phyloP scores from a whole-genome alignment of 1,140 invertebrate species.

The Heterodera carotae region DNA sequence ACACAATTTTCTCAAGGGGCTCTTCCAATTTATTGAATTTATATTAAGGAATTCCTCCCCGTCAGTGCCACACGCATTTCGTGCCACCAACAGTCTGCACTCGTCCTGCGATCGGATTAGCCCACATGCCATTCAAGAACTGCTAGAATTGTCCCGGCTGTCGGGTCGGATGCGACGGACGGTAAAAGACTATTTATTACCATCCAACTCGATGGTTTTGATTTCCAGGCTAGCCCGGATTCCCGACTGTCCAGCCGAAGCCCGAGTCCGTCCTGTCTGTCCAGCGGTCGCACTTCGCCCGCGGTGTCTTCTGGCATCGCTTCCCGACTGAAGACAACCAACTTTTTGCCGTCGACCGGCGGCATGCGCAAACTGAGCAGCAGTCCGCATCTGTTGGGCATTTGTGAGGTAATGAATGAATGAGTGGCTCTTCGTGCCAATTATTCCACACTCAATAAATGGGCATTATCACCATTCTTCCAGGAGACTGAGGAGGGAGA shows the following conservation, averaged over 20 bases:
- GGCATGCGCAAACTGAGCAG: slow-evolving; percentile 62
- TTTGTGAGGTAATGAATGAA: slow-evolving; percentile 55
- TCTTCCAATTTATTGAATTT: too few species aligned
- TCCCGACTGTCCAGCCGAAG: slow-evolving; percentile 46
- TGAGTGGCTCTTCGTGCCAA: background rate
- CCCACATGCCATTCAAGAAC: slow-evolving; percentile 63
- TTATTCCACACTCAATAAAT: slow-evolving; percentile 13
- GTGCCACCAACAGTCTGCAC: slow-evolving; percentile 31
- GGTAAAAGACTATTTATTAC: background rate
- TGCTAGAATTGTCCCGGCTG: slow-evolving; percentile 59
- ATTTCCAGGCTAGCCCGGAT: slow-evolving; percentile 42
- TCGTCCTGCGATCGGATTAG: slow-evolving; percentile 54
- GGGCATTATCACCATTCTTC: background rate
- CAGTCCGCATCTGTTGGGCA: slow-evolving; percentile 61
- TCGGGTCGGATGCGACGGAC: slow-evolving; percentile 44
- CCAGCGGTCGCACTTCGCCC: slow-evolving; percentile 53
- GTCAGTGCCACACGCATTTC: slow-evolving; percentile 61
- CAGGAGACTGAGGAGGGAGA: slow-evolving; percentile 43
- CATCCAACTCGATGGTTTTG: background rate
- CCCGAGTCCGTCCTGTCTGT: slow-evolving; percentile 47
- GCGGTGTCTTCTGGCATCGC: slow-evolving; percentile 50
- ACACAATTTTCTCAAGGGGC: too few species aligned
- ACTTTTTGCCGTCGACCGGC: slow-evolving; percentile 39
- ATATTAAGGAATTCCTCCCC: slow-evolving; percentile 62
- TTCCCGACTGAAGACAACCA: slow-evolving; percentile 52